Base-by-base conservation (phyloP, 2,888 invertebrate species). In the Hydroisotoma schaefferi region DNA sequence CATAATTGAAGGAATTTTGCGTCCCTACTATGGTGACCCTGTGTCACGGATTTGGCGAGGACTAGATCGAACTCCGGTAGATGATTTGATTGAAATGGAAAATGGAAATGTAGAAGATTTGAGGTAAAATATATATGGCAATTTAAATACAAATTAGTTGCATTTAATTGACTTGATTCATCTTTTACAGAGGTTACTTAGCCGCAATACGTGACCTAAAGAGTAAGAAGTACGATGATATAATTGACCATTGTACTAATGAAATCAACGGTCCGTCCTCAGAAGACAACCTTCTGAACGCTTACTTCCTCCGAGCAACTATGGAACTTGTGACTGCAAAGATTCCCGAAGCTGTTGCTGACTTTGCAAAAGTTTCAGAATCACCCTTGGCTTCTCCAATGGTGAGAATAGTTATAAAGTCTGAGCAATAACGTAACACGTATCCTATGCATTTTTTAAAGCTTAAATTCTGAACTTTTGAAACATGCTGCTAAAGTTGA, bases 231-330 rank as follows among this genome's bases (percentile, higher is more conserved):
- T 69, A 60, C 55, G 61, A 64, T 6, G 40, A 54, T 15, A 60
- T 70, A 8, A 52, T 65, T n/a, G 58, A 65, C 2, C 55, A 67
- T 15, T 72, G 72, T 28, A 60, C 65, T 6, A 59, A 52, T 18
- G 72, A 72, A 57, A 65, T 70, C 10, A 55, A 63, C 2, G 67
- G 58, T 48, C 44, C 57, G 1, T 38, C 57, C 23, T 54, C 60
- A 6, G 38, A 60, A 15, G 55, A 66, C 51, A 52, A 20, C 22
- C 4, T 53, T 5, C 3, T 53, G 22, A 26, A 53, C 20, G 53
- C 53, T 53, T 33, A 40, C n/a, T 53, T 37, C 20, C 26, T 53
- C 15, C 38, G 53, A 3, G 53, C 25, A 18, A 53, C 53, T 2
- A 53, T 53, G 53, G 20, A 8, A 25, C 26, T 53, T 2, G n/a